Percentiles rank a stretch among this genome's conserved stretches.
Conservation (phyloP, 2,888 invertebrate species). For the Exocentrus adspersus region DNA sequence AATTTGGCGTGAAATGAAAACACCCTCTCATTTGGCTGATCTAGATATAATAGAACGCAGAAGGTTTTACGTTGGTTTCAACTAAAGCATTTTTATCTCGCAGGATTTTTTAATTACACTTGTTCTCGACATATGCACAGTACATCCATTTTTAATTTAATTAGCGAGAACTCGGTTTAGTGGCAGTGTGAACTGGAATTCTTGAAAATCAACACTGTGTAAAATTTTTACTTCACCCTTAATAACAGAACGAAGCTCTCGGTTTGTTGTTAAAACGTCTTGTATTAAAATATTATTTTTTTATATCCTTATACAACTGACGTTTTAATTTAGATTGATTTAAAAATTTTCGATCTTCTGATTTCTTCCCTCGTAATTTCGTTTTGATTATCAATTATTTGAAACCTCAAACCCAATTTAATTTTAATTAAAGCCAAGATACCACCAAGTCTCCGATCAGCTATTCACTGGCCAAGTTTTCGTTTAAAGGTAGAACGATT, state of each 20-base stretch:
- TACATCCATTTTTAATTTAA: background rate
- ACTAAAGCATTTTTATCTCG: background rate
- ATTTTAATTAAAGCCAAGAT: background rate
- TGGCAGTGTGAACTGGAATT: no score
- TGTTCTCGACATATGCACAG: background rate
- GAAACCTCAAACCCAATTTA: background rate
- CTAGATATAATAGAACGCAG: conserved; percentile 7
- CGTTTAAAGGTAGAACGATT: background rate
- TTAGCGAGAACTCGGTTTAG: background rate
- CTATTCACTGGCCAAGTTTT: no score
- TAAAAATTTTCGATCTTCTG: no score
- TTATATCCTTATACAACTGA: no score
- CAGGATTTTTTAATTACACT: conserved; percentile 5
- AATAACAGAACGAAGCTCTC: no score
- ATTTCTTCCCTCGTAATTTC: no score
- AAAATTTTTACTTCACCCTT: background rate
- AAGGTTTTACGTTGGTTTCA: background rate
- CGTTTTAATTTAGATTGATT: no score
- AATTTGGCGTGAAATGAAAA: conserved; percentile 6
- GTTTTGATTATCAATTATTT: no score
- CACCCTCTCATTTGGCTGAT: conserved; percentile 8
- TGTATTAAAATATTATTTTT: no score
- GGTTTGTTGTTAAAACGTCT: no score
- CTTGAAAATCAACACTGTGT: no score
- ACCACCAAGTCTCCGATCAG: background rate